Base-by-base conservation (phyloP, 2,888 invertebrate species). In the Amitus sp. region DNA sequence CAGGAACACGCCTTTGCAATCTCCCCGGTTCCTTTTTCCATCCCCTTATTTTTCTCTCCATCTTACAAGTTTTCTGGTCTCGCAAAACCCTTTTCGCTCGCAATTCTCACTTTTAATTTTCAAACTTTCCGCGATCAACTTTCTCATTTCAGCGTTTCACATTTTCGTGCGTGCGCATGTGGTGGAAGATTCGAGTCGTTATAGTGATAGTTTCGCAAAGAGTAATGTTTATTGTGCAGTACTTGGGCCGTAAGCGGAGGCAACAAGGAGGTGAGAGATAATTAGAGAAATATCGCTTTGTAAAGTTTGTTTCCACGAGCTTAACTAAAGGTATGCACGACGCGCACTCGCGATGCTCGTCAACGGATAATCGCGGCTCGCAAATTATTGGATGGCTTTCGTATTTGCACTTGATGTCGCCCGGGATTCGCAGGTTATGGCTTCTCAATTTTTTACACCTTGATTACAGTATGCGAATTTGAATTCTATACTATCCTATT, bases 261-360 rank as follows among this genome's bases (percentile, higher is more conserved):
- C 37, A 27, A 27, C 49, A 43, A 33, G 18, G 63, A 59, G 43
- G 55, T 55, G 60, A 63, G 68, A 74, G 78, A 78, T 80, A 80
- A 80, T 80, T 79, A 79, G 76, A 78, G 80, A 79, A 80, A 79
- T 79, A 79, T 79, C 75, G 75, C 72, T 78, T 75, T 73, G 79
- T 79, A 78, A 79, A 79, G 73, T 80, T 78, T 55, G 54, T 67
- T 64, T 54, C 59, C 67, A 68, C 57, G 63, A 70, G 71, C 57
- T 60, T 63, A 63, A 55, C 53, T 54, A 51, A 47, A 30, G 52
- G 45, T 48, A 59, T 50, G 30, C 48, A 46, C 52, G 42, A 54
- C 50, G 59, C 52, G 55, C 15, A 37, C 50, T 46, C 23, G 54
- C 15, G 55, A 64, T 59, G 49, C 43, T 60, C 47, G 40, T 40